phyloP scores from a whole-genome alignment of 1,140 invertebrate genomes.

The Cydia pomonella region DNA sequence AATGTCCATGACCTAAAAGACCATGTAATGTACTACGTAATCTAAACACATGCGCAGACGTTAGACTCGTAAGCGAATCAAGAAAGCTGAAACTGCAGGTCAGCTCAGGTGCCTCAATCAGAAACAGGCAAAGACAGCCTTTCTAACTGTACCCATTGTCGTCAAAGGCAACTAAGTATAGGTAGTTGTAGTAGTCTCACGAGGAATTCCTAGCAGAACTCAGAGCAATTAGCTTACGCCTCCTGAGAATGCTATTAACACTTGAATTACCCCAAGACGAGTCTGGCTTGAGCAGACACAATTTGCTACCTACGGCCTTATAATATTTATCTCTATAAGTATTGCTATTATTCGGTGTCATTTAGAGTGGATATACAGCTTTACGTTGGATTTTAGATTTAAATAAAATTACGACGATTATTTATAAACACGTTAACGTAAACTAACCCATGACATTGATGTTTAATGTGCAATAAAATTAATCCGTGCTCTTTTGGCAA shows the following conservation, averaged over 20 bases:
- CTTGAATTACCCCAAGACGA: not conserved
- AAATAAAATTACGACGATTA: not conserved
- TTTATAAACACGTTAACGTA: not conserved
- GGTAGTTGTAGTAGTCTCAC: not conserved
- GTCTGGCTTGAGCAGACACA: not conserved
- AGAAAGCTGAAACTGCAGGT: no score
- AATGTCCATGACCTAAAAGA: no score
- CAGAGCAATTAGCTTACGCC: not conserved
- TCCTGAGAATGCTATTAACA: not conserved
- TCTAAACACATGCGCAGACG: no score
- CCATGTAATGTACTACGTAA: no score
- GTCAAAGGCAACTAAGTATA: not conserved
- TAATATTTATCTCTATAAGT: not conserved
- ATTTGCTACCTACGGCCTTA: not conserved
- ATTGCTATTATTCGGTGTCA: no score
- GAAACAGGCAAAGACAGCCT: no score
- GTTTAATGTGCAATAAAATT: constrained; percentile 25
- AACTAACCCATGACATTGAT: constrained; percentile 9
- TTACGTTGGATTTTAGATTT: not conserved
- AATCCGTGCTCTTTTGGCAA: not conserved
- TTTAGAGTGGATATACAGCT: no score
- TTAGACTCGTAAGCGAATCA: no score
- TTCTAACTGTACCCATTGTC: no score
- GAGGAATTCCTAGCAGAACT: not conserved
- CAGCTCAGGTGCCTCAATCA: no score